Evolutionary conservation across 1,140 invertebrate species (phyloP).

Genomic region (Lordiphosa collinella): DNA sequence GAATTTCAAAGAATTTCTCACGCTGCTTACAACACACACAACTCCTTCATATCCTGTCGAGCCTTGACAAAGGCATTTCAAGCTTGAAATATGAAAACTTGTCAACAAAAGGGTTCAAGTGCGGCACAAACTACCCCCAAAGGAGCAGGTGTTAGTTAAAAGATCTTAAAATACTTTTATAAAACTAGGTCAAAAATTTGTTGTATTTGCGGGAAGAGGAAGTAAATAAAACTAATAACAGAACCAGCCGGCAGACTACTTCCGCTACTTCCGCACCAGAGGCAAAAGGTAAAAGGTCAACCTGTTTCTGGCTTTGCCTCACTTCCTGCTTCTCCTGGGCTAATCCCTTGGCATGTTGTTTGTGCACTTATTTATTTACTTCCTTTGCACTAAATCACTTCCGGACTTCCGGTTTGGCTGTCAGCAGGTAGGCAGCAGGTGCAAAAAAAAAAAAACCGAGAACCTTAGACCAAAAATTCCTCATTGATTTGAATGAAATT

Average conservation of each 20-base stretch:
- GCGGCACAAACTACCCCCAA: conserved; percentile 16
- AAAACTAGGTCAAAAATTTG: conserved; percentile 46
- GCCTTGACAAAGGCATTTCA: conserved; percentile 42
- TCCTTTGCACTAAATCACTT: conserved; percentile 73
- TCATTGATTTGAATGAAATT: conserved; percentile 76
- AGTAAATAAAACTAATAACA: conserved; percentile 75
- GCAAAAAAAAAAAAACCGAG: conserved; percentile 24
- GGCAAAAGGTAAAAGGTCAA: conserved; percentile 63
- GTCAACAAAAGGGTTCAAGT: conserved; percentile 59
- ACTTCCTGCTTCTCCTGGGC: conserved; percentile 46
- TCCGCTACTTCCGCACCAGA: conserved; percentile 57
- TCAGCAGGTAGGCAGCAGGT: conserved; percentile 58
- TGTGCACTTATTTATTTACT: conserved; percentile 58
- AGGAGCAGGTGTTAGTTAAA: conserved; percentile 17
- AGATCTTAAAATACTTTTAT: conserved; percentile 11
- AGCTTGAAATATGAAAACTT: conserved; percentile 41
- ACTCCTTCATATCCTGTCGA: conserved; percentile 57
- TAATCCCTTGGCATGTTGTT: conserved; percentile 50
- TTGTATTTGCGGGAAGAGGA: conserved; percentile 25
- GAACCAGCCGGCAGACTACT: conserved; percentile 37
- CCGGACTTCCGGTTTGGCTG: conserved; percentile 69
- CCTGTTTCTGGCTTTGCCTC: conserved; percentile 55
- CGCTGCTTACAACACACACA: conserved; percentile 53
- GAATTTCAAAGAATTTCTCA: conserved; percentile 75
- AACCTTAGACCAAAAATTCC: conserved; percentile 7